These are phyloP conservation scores for Antheraea assamensis DNA, from an alignment of 2,888 invertebrate species.

Conservation along the genomic window DNA sequence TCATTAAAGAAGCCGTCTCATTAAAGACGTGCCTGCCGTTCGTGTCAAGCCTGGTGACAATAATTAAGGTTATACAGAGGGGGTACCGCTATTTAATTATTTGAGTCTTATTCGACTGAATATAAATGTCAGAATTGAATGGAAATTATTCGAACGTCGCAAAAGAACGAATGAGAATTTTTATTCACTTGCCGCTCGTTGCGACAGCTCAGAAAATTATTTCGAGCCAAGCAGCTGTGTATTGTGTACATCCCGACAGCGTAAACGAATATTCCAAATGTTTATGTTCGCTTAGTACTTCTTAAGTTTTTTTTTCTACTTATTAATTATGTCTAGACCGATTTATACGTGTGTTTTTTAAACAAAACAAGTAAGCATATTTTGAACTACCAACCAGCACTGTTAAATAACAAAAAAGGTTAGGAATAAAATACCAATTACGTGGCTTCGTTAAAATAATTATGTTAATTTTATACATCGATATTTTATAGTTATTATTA, in stretches of 20 bases:
- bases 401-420: background rate
- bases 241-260: background rate
- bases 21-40: slow-evolving; percentile 69
- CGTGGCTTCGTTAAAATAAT: too few species aligned
- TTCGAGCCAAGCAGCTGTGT: slow-evolving; percentile 9
- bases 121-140: slow-evolving; percentile 14
- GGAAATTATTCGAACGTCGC: slow-evolving; percentile 4
- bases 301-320: background rate
- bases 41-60: slow-evolving; percentile 52
- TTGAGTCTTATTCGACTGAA: background rate
- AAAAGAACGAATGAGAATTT: slow-evolving; percentile 8
- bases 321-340: background rate
- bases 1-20: slow-evolving; percentile 78
- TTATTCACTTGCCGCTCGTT: slow-evolving; percentile 11
- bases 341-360: too few species aligned
- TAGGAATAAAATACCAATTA: background rate
- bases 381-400: too few species aligned
- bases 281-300: slow-evolving; percentile 2
- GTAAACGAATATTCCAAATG: background rate
- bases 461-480: background rate
- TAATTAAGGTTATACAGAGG: slow-evolving; percentile 69
- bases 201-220: slow-evolving; percentile 5
- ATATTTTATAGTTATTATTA: background rate
- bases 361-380: too few species aligned
- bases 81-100: background rate